These are phyloP conservation scores for Lithobates pipiens DNA, from an alignment of 2,797 vertebrate species.

Conservation along the genomic window DNA sequence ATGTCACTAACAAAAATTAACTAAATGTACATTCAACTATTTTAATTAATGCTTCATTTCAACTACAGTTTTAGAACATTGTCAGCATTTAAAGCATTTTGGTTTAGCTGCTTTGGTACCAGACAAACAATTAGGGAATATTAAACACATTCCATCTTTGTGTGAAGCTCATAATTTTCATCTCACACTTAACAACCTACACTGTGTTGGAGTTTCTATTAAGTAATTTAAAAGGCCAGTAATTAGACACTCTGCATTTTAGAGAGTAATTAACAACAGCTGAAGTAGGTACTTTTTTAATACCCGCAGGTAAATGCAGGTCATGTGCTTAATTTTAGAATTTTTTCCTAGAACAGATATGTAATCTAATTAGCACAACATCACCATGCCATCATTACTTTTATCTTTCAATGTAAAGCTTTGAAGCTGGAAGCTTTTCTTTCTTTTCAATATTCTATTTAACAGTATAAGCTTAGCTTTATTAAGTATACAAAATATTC, in stretches of 20 bases:
- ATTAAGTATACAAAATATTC: neutral
- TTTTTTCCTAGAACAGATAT: slow-evolving; percentile 51
- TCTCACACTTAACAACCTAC: slow-evolving; percentile 56
- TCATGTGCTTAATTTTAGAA: slow-evolving; percentile 51
- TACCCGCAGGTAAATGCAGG: slow-evolving; percentile 57
- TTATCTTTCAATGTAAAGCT: slow-evolving; percentile 21
- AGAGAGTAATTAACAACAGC: slow-evolving; percentile 56
- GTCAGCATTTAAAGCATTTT: slow-evolving; percentile 31
- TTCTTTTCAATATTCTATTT: neutral
- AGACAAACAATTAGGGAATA: slow-evolving; percentile 60
- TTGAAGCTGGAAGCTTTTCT: slow-evolving; percentile 4
- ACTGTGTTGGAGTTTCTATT: slow-evolving; percentile 59
- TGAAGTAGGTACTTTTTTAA: slow-evolving; percentile 59
- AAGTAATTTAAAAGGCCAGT: slow-evolving; percentile 59
- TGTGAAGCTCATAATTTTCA: slow-evolving; percentile 54
- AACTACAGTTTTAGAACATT: slow-evolving; percentile 18
- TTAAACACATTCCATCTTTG: slow-evolving; percentile 54
- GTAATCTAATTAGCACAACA: slow-evolving; percentile 54
- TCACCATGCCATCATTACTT: slow-evolving; percentile 30
- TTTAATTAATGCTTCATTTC: neutral
- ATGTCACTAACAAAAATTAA: neutral
- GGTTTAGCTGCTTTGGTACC: slow-evolving; percentile 36
- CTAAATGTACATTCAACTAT: neutral
- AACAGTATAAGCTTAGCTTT: neutral
- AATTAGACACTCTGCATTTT: slow-evolving; percentile 58